phyloP scores from a whole-genome alignment of 2,113 vertebrate genomes.

The Anolis sagrei region DNA sequence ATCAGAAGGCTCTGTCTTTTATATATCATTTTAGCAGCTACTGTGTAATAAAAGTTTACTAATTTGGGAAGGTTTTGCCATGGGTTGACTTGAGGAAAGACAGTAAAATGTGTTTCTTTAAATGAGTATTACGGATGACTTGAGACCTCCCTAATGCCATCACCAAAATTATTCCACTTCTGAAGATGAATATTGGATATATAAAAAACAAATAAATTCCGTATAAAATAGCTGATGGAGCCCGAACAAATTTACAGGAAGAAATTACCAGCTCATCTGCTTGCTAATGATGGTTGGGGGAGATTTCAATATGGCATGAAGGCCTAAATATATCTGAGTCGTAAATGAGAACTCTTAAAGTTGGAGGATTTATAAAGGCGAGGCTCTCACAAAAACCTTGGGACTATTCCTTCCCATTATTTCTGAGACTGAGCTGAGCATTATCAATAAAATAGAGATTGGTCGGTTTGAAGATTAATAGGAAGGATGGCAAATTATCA shows the following conservation, averaged over 20 bases:
- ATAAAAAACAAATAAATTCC: slow-evolving; percentile 25
- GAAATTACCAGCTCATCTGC: slow-evolving; percentile 31
- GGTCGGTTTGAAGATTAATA: slow-evolving; percentile 57
- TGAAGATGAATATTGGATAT: background rate
- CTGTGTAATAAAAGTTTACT: background rate
- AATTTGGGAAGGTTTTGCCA: background rate
- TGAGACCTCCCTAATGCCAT: background rate
- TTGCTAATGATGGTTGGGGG: slow-evolving; percentile 42
- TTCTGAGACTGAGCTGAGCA: slow-evolving; percentile 52
- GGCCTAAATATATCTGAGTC: slow-evolving; percentile 58
- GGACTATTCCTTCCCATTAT: slow-evolving; percentile 52
- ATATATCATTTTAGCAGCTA: background rate
- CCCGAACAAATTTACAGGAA: slow-evolving; percentile 16
- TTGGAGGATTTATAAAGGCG: slow-evolving; percentile 52
- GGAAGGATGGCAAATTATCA: slow-evolving; percentile 64
- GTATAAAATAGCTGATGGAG: background rate
- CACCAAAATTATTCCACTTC: background rate
- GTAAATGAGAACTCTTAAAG: slow-evolving; percentile 56
- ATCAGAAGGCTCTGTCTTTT: background rate
- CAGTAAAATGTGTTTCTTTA: background rate
- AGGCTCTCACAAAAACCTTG: slow-evolving; percentile 29
- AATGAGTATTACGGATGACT: background rate
- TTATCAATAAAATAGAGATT: slow-evolving; percentile 51
- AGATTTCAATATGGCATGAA: slow-evolving; percentile 52
- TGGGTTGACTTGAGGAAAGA: background rate